Percentiles rank a stretch among this genome's conserved stretches.
Evolutionary conservation across 2,113 vertebrate genomes (phyloP).

Genomic region (Corythaeola cristata): DNA sequence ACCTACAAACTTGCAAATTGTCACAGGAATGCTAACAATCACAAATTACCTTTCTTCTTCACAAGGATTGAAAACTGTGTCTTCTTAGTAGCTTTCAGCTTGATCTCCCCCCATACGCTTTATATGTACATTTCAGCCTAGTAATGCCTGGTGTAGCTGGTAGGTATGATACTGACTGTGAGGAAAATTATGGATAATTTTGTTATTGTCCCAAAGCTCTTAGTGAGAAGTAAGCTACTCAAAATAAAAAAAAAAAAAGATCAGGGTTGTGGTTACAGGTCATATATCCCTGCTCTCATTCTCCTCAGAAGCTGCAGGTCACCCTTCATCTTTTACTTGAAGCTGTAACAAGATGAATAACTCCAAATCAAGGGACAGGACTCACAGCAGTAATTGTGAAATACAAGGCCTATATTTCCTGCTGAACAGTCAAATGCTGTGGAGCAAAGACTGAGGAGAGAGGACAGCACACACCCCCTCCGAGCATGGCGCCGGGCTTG

Average conservation of each 20-base stretch:
- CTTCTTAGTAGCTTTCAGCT: not conserved
- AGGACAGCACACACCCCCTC: not conserved
- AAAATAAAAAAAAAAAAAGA: not conserved
- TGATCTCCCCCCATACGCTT: not conserved
- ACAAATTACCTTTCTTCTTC: not conserved
- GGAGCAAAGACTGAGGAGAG: not conserved
- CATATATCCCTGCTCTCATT: not conserved
- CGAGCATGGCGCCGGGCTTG: fast-evolving
- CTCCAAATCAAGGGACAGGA: not conserved
- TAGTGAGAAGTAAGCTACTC: not conserved
- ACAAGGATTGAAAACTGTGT: not conserved
- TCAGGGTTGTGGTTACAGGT: not conserved
- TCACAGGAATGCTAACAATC: not conserved
- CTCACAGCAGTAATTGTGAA: not conserved
- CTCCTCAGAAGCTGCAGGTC: not conserved
- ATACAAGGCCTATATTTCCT: not conserved
- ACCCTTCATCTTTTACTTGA: not conserved
- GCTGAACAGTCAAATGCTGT: not conserved
- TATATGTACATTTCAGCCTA: not conserved
- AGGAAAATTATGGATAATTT: not conserved
- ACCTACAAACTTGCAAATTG: not conserved
- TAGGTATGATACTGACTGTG: not conserved
- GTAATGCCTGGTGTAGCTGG: not conserved
- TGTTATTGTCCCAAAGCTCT: not conserved
- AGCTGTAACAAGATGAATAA: not conserved